Evolutionary conservation across 2,113 vertebrate genomes (phyloP), one percentile per base, ranked within the genome.

Genomic region (Melanotaenia duboulayi): DNA sequence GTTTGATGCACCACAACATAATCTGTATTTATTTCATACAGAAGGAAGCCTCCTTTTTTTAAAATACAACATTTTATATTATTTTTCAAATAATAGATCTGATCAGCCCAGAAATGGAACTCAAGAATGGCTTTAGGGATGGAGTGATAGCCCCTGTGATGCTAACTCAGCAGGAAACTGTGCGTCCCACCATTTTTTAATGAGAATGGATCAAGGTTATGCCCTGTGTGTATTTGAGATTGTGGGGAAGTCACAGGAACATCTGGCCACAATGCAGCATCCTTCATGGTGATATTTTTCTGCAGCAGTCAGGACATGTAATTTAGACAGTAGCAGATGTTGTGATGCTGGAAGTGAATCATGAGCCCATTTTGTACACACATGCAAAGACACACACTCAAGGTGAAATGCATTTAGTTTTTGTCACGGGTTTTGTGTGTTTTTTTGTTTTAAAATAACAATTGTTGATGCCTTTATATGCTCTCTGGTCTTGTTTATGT

Each of bases 201-300:
- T 68, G 67, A 68, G 69, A 64, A 55, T 54, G 44, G 69, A 81
- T 90, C 78, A 89, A 88, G 83, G 86, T 83, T 71, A 73, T 32
- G 46, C 58, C 64, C 42, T 19, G 58, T 49, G 48, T 60, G 40
- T 68, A 32, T 66, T 56, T 40, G 24, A 46, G 51, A 50, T 20
- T 55, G 37, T 50, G 46, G 37, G 66, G 22, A 71, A 32, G 17
- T 74, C 69, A 48, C 44, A 22, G 57, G 10, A 81, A 77, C 87
- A 86, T 78, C 84, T 88, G 86, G 66, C 63, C 54, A 23, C 42
- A 12, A 40, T 22, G 6, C 54, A 14, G 51, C 65, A 50, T 74
- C 54, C 49, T 68, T 74, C 39, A 59, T 44, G 71, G 39, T 22
- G 65, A 70, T 37, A 7, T 17, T 39, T 55, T 65, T 49, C 56